Base-by-base conservation (phyloP, 1,140 invertebrate genomes). In the Drosophila auraria region DNA sequence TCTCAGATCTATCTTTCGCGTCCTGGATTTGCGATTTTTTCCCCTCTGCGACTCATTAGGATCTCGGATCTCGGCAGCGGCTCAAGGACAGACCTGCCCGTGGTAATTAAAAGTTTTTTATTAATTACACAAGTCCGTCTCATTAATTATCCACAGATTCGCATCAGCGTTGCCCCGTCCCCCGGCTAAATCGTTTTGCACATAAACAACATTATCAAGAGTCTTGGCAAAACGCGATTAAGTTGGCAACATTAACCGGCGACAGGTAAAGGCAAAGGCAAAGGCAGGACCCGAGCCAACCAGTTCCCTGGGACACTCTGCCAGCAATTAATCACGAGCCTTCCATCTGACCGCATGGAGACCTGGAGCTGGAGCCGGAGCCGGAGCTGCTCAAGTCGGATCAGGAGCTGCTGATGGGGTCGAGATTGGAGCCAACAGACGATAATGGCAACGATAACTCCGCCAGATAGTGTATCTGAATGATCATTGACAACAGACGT, bases 121-220 rank as follows among this genome's bases (percentile, higher is more conserved):
- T 80, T 90, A 82, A 90, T 90, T 80, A 78, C 73, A 69, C 59
- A 71, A 82, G 49, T 47, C 42, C 20, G 58, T 61, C 62, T 79
- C 86, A 90, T 90, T 90, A 90, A 90, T 90, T 90, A 91, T 80
- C 25, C 36, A 54, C 54, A 70, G 49, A 40, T 36, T 25, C 49
- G 38, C 57, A 49, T 57, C 47, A 40, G 45, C 59, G 30, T 8
- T 60, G 17, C 61, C 20, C 50, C 44, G 20, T 50, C 50, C 27
- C 42, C 25, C 69, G n/a, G 42, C 76, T 36, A 79, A 89, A 90
- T 73, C 86, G 86, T 90, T 90, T 86, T 90, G 86, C 86, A 81
- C 70, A 57, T 82, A 79, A 90, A 90, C 86, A 90, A 90, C 86
- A 91, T 90, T 90, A 90, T 90, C 86, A 90, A 80, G 81, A 60